Evolutionary conservation across 2,113 vertebrate species (phyloP), one percentile per base, ranked within the genome.

Genomic region (Hemichromis elongatus): DNA sequence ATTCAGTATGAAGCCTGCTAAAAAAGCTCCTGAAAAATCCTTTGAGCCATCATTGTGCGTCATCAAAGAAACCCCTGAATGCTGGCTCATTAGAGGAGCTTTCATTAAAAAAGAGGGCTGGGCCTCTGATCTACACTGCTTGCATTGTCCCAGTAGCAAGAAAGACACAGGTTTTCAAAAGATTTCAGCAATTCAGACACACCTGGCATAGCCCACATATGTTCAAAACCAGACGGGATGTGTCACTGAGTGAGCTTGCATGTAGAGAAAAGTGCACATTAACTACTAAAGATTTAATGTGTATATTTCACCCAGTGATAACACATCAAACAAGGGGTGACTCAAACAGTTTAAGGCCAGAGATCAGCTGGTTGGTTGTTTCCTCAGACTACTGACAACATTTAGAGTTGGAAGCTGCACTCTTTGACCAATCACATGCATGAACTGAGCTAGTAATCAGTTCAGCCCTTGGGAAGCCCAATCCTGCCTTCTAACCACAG

Each of bases 81-180:
- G 28, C 56, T 45, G 18, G 63, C 81, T 93, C 85, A 87, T 92
- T 93, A 91, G 57, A 80, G 86, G 1, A 66, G 77, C 79, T 83
- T 91, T 82, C 79, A 82, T 87, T 85, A 85, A 89, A 61, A 81
- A 80, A 77, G 75, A 81, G 9, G 24, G 35, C 77, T 80, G 70
- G 8, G 16, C 16, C 13, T 42, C 21, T 33, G 45, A 57, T 77
- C 21, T 24, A 6, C 16, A 14, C 66, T 68, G 47, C 24, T 73
- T 2, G 18, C 42, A 16, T 37, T 33, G 26, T 12, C 24, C 56
- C 77, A 47, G 56, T 18, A 47, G 54, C 21, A 7, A 33, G 30
- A 33, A 40, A 78, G 54, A 50, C 21, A 84, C 37, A 42, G 35
- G 24, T 55, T 77, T 14, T 59, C 26, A 75, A 50, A 75, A 75